Evolutionary conservation across 2,797 vertebrate genomes (phyloP).

Genomic region (Lycodopsis pacificus): DNA sequence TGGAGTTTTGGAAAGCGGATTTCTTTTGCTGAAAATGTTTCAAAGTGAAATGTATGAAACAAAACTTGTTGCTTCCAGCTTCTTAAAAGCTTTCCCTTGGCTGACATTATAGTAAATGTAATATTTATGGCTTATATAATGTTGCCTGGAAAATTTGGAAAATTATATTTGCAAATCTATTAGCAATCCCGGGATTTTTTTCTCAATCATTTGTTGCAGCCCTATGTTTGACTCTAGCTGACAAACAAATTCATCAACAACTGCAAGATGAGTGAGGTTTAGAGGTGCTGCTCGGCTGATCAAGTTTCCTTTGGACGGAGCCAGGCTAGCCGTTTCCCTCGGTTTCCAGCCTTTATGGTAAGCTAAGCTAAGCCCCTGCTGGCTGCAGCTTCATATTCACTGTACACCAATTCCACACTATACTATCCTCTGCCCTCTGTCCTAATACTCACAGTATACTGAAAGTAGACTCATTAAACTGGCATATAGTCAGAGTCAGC

Average conservation of each 20-base stretch:
- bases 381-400: neutral
- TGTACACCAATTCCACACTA: neutral
- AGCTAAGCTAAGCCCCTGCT: neutral
- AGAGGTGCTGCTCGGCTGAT: neutral
- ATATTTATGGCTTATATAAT: neutral
- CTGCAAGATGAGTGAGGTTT: neutral
- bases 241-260: neutral
- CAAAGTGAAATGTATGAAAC: neutral
- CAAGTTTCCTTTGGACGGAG: neutral
- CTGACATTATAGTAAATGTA: neutral
- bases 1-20: neutral
- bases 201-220: neutral
- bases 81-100: neutral
- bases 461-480: conserved; percentile 3
- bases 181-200: neutral
- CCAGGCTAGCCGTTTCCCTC: neutral
- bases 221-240: neutral
- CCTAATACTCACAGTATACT: neutral
- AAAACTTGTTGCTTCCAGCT: neutral
- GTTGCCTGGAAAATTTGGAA: neutral
- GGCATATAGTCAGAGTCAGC: neutral
- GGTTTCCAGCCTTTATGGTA: neutral
- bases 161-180: neutral
- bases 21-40: neutral
- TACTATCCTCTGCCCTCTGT: neutral